Evolutionary conservation across 2,113 vertebrate species (phyloP).

Genomic region (Tylochromis polylepis): DNA sequence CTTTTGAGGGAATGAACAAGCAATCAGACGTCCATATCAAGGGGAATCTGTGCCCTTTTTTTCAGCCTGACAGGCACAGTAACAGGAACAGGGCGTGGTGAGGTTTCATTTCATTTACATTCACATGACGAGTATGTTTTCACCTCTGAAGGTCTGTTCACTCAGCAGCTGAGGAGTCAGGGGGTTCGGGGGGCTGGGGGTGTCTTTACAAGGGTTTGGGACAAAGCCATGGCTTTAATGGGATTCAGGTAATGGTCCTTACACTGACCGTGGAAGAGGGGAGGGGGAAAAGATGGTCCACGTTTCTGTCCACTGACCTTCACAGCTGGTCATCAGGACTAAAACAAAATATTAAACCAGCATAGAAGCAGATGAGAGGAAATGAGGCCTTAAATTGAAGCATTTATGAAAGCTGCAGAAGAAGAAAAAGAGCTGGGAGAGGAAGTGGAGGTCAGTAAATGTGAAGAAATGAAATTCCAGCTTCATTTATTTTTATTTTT

Average conservation of each 20-base stretch:
- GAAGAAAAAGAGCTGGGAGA: background rate
- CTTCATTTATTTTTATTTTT: background rate
- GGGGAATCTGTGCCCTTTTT: background rate
- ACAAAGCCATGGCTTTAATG: constrained; percentile 57
- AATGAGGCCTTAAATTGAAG: constrained; percentile 74
- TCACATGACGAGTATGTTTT: background rate
- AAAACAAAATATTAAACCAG: constrained; percentile 34
- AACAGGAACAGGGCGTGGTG: background rate
- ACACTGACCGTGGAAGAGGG: background rate
- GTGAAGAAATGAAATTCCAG: background rate
- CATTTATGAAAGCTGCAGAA: constrained; percentile 55
- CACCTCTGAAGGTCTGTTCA: constrained; percentile 17
- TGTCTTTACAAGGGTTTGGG: constrained; percentile 37
- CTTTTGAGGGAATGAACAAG: background rate
- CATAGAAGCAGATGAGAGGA: constrained; percentile 63
- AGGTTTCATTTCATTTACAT: background rate
- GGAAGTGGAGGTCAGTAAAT: background rate
- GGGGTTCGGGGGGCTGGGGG: background rate
- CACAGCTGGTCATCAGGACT: constrained; percentile 62
- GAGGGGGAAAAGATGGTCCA: background rate
- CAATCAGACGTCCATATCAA: background rate
- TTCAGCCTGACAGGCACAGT: background rate
- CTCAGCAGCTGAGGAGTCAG: background rate
- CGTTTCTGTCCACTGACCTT: constrained; percentile 60
- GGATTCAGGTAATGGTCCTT: constrained; percentile 68